Conservation (phyloP, 2,113 vertebrate species). For the Origma solitaria region DNA sequence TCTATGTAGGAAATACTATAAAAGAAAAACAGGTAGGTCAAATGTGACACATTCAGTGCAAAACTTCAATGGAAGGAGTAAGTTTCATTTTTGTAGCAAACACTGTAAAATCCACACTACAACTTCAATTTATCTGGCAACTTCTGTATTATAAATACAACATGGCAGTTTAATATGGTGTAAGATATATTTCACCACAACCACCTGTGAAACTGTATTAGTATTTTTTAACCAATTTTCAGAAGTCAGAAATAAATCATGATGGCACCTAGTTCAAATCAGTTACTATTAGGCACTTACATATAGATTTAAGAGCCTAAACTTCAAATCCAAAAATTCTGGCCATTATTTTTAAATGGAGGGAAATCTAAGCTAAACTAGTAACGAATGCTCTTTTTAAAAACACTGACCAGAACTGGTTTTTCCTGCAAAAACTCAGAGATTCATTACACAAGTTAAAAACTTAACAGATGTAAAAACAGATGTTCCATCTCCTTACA, state of each 20-base stretch:
- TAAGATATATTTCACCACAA: not conserved
- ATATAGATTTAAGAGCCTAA: not conserved
- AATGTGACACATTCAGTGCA: slow-evolving; percentile 70
- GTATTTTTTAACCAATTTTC: not conserved
- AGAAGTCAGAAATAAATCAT: not conserved
- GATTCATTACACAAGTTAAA: not conserved
- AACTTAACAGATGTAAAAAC: not conserved
- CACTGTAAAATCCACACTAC: slow-evolving; percentile 57
- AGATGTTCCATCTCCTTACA: not conserved
- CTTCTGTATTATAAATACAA: slow-evolving; percentile 39
- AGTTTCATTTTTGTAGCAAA: slow-evolving; percentile 60
- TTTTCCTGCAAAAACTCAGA: not conserved
- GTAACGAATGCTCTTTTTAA: not conserved
- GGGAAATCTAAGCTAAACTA: not conserved
- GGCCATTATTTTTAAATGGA: not conserved
- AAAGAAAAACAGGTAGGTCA: slow-evolving; percentile 58
- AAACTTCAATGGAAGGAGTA: slow-evolving; percentile 65
- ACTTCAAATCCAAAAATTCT: not conserved
- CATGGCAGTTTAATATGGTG: not conserved
- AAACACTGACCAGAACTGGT: not conserved
- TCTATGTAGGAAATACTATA: slow-evolving; percentile 25
- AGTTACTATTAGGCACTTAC: not conserved
- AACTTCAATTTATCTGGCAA: slow-evolving; percentile 59
- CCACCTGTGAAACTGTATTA: slow-evolving; percentile 19
- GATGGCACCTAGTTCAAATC: not conserved